A percentile compares a stretch with the other conserved stretches of the same genome.
Evolutionary conservation across 1,140 invertebrate genomes (phyloP).

Genomic region (Holcopasites calliopsidis): DNA sequence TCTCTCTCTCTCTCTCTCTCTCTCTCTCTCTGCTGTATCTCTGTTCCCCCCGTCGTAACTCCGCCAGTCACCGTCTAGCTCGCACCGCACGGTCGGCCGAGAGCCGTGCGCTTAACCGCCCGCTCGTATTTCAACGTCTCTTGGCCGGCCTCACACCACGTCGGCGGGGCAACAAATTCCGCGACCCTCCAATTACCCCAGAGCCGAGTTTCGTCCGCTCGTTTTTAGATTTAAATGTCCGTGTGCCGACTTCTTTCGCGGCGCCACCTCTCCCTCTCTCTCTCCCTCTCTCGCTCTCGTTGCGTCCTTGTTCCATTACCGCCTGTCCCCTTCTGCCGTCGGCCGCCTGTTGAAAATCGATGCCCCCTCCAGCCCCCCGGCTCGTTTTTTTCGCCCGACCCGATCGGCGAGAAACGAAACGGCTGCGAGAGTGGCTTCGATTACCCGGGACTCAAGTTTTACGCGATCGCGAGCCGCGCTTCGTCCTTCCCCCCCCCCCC

Average conservation of each 20-base stretch:
- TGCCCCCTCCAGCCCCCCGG: conserved; percentile 38
- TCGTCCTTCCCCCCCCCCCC: too few species aligned
- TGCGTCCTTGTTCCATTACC: not conserved
- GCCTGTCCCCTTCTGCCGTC: conserved; percentile 24
- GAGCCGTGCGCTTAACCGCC: conserved; percentile 54
- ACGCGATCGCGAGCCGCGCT: not conserved
- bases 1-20: conserved; percentile 3
- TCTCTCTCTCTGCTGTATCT: conserved; percentile 10
- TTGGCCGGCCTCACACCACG: conserved; percentile 55
- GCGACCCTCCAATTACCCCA: conserved; percentile 74
- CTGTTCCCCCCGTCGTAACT: conserved; percentile 6
- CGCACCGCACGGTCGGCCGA: conserved; percentile 16
- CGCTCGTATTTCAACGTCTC: conserved; percentile 68
- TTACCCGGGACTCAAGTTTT: conserved; percentile 27
- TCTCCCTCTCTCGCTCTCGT: not conserved
- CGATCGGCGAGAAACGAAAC: conserved; percentile 41
- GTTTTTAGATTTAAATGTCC: conserved; percentile 72
- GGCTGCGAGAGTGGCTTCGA: conserved; percentile 45
- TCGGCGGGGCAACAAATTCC: conserved; percentile 68
- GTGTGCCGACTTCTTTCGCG: conserved; percentile 53
- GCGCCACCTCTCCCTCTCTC: conserved; percentile 47
- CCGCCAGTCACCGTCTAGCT: conserved; percentile 34
- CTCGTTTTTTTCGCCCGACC: conserved; percentile 27
- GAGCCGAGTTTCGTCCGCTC: conserved; percentile 64
- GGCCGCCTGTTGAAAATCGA: conserved; percentile 59